These are phyloP conservation scores for Eurosta solidaginis DNA, from an alignment of 1,140 invertebrate species.

Conservation along the genomic window DNA sequence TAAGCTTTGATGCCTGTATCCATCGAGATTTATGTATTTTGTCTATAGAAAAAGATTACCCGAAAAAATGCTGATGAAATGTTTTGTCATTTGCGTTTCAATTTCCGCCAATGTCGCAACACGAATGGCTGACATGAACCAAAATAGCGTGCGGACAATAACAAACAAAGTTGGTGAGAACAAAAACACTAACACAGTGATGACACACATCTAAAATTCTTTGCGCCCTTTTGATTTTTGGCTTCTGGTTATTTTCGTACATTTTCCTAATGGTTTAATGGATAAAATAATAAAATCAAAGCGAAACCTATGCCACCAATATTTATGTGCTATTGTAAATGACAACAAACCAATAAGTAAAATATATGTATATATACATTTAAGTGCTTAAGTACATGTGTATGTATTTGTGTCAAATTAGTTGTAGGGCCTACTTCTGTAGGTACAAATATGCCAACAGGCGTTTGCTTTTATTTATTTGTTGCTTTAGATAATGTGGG, in stretches of 20 bases:
- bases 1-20: no score
- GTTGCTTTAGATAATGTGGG: neutral
- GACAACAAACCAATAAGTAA: neutral
- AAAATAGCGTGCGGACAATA: neutral
- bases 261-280: conserved; percentile 18
- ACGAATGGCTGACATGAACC: conserved; percentile 12
- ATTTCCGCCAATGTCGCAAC: conserved; percentile 54
- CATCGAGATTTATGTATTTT: no score
- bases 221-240: conserved; percentile 7
- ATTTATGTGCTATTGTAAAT: conserved; percentile 25
- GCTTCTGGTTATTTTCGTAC: neutral
- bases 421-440: neutral
- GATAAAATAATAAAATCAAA: conserved; percentile 23
- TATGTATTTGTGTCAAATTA: neutral
- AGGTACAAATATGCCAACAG: neutral
- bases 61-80: conserved; percentile 57
- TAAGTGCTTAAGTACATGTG: neutral
- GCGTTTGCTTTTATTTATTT: neutral
- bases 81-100: conserved; percentile 59
- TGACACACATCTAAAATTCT: neutral
- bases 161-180: neutral
- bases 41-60: no score
- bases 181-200: neutral
- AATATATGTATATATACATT: neutral
- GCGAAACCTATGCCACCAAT: neutral